A percentile compares a stretch with the other conserved stretches of the same genome.
Evolutionary conservation across 2,113 vertebrate species (phyloP).

Genomic region (Urocynchramus pylzowi): DNA sequence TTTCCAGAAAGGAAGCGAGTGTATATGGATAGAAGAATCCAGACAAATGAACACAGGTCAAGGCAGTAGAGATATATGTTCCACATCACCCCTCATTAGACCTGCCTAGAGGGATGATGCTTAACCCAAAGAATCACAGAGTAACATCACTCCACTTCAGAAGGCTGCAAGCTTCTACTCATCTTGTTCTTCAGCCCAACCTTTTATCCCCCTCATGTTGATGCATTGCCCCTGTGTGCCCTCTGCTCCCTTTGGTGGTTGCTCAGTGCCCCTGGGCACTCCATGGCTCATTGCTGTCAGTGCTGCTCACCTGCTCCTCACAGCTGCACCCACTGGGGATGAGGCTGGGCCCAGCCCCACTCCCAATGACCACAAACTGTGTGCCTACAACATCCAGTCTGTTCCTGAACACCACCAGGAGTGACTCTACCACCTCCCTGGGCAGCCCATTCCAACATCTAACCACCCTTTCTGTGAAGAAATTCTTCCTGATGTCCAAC

Average conservation of each 20-base stretch:
- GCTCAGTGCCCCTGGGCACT: not conserved
- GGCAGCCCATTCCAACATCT: not conserved
- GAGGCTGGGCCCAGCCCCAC: not conserved
- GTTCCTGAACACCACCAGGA: not conserved
- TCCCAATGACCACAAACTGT: not conserved
- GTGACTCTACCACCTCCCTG: not conserved
- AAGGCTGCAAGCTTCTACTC: not conserved
- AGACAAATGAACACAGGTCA: not conserved
- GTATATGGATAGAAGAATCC: not conserved
- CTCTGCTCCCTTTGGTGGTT: not conserved
- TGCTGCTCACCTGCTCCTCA: not conserved
- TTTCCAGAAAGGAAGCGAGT: not conserved
- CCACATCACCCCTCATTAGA: not conserved
- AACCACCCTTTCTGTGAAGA: not conserved
- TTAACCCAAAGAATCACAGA: not conserved
- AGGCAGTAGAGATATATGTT: not conserved
- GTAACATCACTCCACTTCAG: not conserved
- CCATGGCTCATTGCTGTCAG: not conserved
- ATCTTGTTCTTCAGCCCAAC: not conserved
- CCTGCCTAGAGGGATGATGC: not conserved
- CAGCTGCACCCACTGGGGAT: not conserved
- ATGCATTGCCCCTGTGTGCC: not conserved
- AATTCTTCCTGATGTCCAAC: not conserved
- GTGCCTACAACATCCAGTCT: not conserved
- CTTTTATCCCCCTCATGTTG: not conserved